Conservation (phyloP, 2,113 vertebrate species). For the Boleophthalmus pectinirostris region DNA sequence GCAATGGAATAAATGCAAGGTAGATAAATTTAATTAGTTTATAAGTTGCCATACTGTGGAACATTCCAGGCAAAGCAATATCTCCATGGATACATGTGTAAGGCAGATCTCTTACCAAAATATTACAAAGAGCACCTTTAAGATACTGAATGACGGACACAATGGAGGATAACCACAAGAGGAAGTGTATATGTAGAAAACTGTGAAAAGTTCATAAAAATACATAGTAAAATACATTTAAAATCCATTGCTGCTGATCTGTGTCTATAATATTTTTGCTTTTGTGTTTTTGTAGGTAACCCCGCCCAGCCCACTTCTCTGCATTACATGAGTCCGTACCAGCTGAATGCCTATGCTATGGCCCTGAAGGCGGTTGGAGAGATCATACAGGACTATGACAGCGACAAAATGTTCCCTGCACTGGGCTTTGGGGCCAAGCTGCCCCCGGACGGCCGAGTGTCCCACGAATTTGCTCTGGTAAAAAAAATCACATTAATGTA, state of each 20-base stretch:
- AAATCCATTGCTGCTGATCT: background rate
- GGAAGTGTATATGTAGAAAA: too few species aligned
- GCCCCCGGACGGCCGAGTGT: slow-evolving; percentile 93
- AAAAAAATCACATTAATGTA: slow-evolving; percentile 14
- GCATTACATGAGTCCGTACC: slow-evolving; percentile 98
- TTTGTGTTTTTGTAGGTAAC: slow-evolving; percentile 80
- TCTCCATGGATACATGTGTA: too few species aligned
- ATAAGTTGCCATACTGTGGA: too few species aligned
- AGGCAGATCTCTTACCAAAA: too few species aligned
- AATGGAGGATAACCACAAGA: too few species aligned
- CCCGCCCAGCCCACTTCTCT: slow-evolving; percentile 95
- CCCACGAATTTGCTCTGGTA: slow-evolving; percentile 97
- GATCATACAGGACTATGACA: slow-evolving; percentile 99
- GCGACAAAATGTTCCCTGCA: slow-evolving; percentile 98
- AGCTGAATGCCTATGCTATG: slow-evolving; percentile 95
- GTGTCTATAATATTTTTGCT: background rate
- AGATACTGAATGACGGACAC: too few species aligned
- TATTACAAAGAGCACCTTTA: too few species aligned
- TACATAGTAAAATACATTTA: too few species aligned
- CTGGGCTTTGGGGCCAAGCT: slow-evolving; percentile 96
- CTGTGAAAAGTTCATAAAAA: too few species aligned
- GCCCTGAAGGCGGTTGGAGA: slow-evolving; percentile 95
- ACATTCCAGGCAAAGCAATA: too few species aligned
- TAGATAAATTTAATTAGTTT: too few species aligned
- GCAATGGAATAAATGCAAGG: too few species aligned